These are phyloP conservation scores for Spinibarbus caldwelli DNA, from an alignment of 2,797 vertebrate species.

Conservation along the genomic window DNA sequence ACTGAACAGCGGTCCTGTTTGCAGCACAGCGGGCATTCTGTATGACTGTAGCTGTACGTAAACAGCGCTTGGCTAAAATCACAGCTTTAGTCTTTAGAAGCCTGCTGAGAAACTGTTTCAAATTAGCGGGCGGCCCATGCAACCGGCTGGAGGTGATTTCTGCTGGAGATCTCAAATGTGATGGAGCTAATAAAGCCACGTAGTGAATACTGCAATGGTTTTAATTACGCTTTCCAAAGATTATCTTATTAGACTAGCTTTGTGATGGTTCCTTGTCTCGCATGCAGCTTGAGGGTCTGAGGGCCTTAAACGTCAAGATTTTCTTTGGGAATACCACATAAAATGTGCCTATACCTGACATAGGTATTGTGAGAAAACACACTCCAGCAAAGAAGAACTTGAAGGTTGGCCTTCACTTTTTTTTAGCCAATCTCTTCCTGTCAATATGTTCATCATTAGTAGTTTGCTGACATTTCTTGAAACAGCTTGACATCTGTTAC, in stretches of 20 bases:
- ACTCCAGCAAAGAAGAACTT: background rate
- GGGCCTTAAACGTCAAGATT: background rate
- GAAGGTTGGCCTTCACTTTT: background rate
- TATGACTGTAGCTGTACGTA: constrained; percentile 49
- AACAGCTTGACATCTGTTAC: too few relatives aligned
- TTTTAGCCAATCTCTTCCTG: background rate
- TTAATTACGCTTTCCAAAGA: background rate
- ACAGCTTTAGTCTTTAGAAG: constrained; percentile 54
- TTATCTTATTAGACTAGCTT: background rate
- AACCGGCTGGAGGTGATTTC: constrained; percentile 18
- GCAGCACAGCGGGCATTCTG: constrained; percentile 20
- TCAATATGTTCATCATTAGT: too few relatives aligned
- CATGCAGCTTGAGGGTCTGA: background rate
- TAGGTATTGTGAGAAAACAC: background rate
- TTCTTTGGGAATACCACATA: background rate
- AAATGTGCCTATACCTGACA: background rate
- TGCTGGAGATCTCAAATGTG: constrained; percentile 8
- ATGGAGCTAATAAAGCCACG: background rate
- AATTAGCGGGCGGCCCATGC: constrained; percentile 46
- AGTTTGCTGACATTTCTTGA: too few relatives aligned
- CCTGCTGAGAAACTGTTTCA: constrained; percentile 48
- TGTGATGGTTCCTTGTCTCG: background rate
- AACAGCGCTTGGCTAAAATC: constrained; percentile 34
- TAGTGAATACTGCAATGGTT: background rate
- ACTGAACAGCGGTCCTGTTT: constrained; percentile 45